Conservation (phyloP, 2,113 vertebrate genomes). For the Catharus bicknelli region DNA sequence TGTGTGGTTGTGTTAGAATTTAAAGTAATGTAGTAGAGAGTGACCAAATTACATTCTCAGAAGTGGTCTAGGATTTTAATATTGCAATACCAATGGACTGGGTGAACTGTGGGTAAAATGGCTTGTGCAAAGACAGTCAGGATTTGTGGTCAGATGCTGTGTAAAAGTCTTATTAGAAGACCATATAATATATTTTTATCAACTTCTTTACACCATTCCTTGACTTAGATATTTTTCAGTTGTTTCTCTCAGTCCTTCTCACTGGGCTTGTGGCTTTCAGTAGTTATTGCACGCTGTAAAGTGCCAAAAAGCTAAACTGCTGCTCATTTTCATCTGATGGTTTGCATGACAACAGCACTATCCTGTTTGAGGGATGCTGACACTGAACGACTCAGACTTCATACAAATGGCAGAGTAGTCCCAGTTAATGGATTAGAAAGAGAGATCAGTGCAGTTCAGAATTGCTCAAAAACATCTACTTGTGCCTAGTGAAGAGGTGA, state of each 20-base stretch:
- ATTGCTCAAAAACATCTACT: not conserved
- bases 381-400: not conserved
- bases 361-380: not conserved
- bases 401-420: not conserved
- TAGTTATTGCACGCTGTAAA: not conserved
- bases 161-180: not conserved
- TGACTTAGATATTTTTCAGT: not conserved
- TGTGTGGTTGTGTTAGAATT: not conserved
- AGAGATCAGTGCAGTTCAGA: not conserved
- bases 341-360: not conserved
- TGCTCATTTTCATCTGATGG: not conserved
- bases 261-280: not conserved
- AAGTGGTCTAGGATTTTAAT: not conserved
- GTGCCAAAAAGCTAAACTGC: not conserved
- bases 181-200: not conserved
- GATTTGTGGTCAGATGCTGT: not conserved
- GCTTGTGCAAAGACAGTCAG: not conserved
- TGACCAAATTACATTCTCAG: not conserved
- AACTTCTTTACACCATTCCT: not conserved
- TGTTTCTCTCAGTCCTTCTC: not conserved
- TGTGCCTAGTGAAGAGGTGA: not conserved
- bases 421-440: not conserved
- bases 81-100: not conserved
- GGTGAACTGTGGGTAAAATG: not conserved
- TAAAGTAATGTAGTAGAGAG: not conserved